Evolutionary conservation across 1,140 invertebrate species (phyloP).

Genomic region (Orchestia grillus): DNA sequence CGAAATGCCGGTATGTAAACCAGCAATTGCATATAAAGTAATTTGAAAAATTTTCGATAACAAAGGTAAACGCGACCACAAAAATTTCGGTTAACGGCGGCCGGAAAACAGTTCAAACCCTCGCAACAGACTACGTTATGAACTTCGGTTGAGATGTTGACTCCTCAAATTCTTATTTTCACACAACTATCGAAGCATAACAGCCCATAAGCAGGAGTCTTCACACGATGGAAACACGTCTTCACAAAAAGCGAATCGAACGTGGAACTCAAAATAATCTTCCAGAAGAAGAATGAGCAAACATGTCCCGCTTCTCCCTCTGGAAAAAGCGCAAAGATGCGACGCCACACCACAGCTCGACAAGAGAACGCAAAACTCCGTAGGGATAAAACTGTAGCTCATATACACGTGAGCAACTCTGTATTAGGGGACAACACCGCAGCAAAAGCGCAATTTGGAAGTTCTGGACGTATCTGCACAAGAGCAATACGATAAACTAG

Average conservation of each 20-base stretch:
- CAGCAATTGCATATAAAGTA: not conserved
- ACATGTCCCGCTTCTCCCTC: not conserved
- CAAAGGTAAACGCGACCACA: not conserved
- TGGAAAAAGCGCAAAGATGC: not conserved
- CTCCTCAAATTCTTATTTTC: not conserved
- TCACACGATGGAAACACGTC: not conserved
- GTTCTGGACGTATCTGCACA: not conserved
- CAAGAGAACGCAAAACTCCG: not conserved
- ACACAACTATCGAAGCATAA: not conserved
- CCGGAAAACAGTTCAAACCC: not conserved
- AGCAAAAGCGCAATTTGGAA: not conserved
- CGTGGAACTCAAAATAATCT: not conserved
- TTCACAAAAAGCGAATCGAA: not conserved
- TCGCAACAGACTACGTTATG: not conserved
- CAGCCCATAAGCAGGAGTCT: not conserved
- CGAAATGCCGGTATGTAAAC: not conserved
- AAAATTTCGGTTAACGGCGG: not conserved
- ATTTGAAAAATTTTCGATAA: not conserved
- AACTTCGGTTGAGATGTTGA: not conserved
- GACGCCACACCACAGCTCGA: not conserved
- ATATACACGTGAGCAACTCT: not conserved
- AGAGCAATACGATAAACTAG: conserved; percentile 63
- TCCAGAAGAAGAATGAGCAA: not conserved
- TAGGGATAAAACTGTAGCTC: not conserved
- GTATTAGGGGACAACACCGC: conserved; percentile 5